Base-by-base conservation (phyloP, 2,113 vertebrate genomes). In the Anseranas semipalmata region DNA sequence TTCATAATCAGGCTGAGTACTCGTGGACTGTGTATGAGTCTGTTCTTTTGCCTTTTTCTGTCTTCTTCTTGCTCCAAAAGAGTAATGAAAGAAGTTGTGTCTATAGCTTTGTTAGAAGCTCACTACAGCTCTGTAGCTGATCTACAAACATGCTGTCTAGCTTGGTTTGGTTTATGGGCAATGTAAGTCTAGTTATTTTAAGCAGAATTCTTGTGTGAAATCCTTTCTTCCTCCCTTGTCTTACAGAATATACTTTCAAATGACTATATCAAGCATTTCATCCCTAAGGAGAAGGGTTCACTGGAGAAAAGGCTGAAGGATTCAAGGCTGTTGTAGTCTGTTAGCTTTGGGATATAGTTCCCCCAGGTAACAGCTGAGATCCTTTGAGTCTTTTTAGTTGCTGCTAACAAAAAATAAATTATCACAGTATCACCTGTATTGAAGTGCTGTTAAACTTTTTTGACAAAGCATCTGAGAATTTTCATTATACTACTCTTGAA, bases 361-460 rank as follows among this genome's bases (percentile, higher is more conserved):
- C 22, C 53, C 60, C 35, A 13, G 71, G 43, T 62, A 43, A 87
- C 56, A 94, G 43, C 74, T 93, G 66, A 91, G 48, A 67, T 82
- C 43, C 53, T 90, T 60, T 56, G 52, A 89, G 52, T 48, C 32
- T 75, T 90, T 85, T 76, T 71, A 87, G 66, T 56, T 78, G n/a
- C 37, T 67, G 52, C 41, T 89, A 91, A 77, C 65, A 85, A 87
- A 92, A 87, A 77, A 21, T n/a, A 70, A 94, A 90, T 85, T 68
- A 60, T 78, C 91, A 48, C 27, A 39, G 66, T 55, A 79, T 75
- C 52, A 85, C 21, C 48, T 59, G 7, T 95, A 79, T 48, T 65
- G 33, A 53, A 79, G 46, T 30, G 17, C 18, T 85, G 27, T 87
- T 90, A 85, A 85, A 78, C 73, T 13, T 85, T 91, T 87, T 82